phyloP scores from a whole-genome alignment of 2,113 vertebrate genomes.

The Malurus elegans region DNA sequence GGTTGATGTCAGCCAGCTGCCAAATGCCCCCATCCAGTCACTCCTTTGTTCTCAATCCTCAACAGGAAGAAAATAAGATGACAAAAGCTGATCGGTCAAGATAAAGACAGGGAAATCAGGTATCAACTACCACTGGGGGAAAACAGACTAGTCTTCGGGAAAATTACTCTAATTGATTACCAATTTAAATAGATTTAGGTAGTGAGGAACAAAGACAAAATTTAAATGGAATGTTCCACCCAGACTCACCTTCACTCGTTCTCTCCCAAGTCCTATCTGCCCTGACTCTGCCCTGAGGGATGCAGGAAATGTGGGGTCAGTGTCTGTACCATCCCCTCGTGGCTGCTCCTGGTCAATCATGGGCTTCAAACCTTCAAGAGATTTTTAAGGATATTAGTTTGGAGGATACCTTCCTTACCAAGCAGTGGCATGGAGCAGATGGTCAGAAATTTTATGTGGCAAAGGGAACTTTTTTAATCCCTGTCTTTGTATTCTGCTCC shows the following conservation, averaged over 20 bases:
- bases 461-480: rapidly evolving
- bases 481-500: not conserved
- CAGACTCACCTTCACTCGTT: not conserved
- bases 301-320: not conserved
- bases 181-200: not conserved
- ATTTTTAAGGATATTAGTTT: not conserved
- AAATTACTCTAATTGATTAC: not conserved
- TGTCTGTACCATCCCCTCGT: rapidly evolving
- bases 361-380: not conserved
- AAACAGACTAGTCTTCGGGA: not conserved
- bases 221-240: rapidly evolving
- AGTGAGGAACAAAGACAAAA: not conserved
- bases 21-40: too few species aligned
- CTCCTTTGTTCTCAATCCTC: rapidly evolving
- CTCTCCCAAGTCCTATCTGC: rapidly evolving
- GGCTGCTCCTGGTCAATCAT: rapidly evolving
- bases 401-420: not conserved
- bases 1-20: not conserved
- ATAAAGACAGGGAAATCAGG: rapidly evolving
- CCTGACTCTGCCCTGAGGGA: rapidly evolving
- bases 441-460: not conserved
- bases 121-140: not conserved
- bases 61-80: not conserved
- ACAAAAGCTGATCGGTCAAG: not conserved
- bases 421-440: rapidly evolving